Evolutionary conservation across 2,797 vertebrate genomes (phyloP), one percentile per base, ranked within the genome.

Genomic region (Leucoraja ocellata): DNA sequence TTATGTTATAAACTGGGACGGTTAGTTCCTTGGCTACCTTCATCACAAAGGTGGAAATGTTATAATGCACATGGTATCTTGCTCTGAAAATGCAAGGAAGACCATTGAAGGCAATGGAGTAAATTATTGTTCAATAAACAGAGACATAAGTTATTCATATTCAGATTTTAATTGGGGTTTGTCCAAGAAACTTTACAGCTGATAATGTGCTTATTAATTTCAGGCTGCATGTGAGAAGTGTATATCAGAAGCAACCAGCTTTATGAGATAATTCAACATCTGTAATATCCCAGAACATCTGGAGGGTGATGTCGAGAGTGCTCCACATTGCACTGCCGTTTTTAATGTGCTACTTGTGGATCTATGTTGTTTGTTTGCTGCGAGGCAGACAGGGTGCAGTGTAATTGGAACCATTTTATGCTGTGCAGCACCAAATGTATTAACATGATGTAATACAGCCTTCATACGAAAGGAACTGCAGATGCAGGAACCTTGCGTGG

Each of bases 81-180:
- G 63, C 84, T 88, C n/a, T 65, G 18, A 68, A 36, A 32, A n/a
- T 65, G 58, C 54, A 86, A 86, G 5, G 32, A 28, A 86, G 58
- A 14, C 13, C 28, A 63, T n/a, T 86, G 16, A 86, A 86, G 83
- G 28, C 28, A 16, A 28, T 54, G 63, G 83, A 86, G 25, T 5
- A 28, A 84, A 84, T 28, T 84, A 61, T 84, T 84, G 81, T 84
- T 13, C 25, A 28, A 54, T 46, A 84, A 84, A 84, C 46, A 61
- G 81, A 84, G 36, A 28, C 80, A 58, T 25, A 83, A 3, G 81
- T 84, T 61, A 84, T 46, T 46, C 46, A 46, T 68, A 14, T 86
- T 63, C 83, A 63, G 83, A n/a, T 32, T 86, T 86, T 86, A 65
- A 63, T 86, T 65, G 83, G 81, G 16, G 83, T 86, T 86, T 86